phyloP scores from a whole-genome alignment of 2,113 vertebrate genomes.

The Oncorhynchus clarkii region DNA sequence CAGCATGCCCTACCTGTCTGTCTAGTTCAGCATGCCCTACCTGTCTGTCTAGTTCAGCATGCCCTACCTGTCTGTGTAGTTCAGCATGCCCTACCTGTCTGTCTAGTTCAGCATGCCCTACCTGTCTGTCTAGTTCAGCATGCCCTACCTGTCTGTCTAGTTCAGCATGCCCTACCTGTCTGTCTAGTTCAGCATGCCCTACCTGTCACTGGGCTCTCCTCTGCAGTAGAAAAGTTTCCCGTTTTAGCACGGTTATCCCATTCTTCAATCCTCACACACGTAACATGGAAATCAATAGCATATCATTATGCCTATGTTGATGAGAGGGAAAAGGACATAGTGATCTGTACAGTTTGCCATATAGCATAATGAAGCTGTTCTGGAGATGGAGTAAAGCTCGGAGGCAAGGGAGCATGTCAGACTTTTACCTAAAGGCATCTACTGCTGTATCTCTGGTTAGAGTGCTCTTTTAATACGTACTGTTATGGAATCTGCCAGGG shows the following conservation, averaged over 20 bases:
- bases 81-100: conserved; percentile 4
- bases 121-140: conserved; percentile 17
- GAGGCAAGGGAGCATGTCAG: conserved; percentile 22
- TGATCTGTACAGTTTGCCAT: conserved; percentile 11
- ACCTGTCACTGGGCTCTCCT: background rate
- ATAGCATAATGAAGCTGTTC: conserved; percentile 31
- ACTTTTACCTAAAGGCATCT: conserved; percentile 41
- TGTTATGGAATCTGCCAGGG: conserved; percentile 66
- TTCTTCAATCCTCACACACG: conserved; percentile 9
- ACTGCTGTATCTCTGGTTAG: conserved; percentile 48
- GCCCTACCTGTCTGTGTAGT: conserved; percentile 12
- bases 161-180: conserved; percentile 5
- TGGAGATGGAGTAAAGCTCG: background rate
- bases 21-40: no score
- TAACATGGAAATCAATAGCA: conserved; percentile 2
- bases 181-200: conserved; percentile 12
- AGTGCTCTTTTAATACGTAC: conserved; percentile 53
- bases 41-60: no score
- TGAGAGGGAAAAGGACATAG: conserved; percentile 17
- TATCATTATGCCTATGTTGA: conserved; percentile 20
- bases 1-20: no score
- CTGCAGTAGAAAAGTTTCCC: background rate
- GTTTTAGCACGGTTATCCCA: background rate
- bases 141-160: conserved; percentile 12
- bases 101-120: background rate